Percentiles rank a stretch among this genome's conserved stretches.
Conservation (phyloP, 1,140 invertebrate genomes). For the Zaprionus ghesquierei region DNA sequence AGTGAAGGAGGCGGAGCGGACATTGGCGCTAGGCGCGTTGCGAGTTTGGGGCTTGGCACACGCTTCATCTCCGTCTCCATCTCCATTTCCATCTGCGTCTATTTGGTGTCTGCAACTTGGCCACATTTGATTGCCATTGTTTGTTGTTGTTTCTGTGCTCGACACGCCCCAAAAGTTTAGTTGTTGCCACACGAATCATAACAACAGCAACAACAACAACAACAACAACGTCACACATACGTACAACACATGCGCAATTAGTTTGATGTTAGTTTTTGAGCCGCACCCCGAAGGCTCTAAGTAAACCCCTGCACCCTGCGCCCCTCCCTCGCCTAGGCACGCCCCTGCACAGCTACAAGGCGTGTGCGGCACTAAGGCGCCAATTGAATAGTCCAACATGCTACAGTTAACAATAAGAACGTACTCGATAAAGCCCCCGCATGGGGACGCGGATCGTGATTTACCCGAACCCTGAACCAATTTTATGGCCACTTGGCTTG, state of each 20-base stretch:
- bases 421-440: not conserved
- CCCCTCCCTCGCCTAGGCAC: not conserved
- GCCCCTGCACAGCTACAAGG: slow-evolving; percentile 9
- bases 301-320: not conserved
- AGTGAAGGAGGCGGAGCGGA: not conserved
- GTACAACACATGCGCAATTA: slow-evolving; percentile 30
- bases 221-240: slow-evolving; percentile 7
- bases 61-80: not conserved
- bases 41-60: slow-evolving; percentile 54
- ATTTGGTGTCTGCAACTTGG: slow-evolving; percentile 36
- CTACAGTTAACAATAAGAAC: not conserved
- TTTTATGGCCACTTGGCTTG: slow-evolving; percentile 1
- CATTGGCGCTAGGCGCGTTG: not conserved
- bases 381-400: slow-evolving; percentile 13
- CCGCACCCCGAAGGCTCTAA: slow-evolving; percentile 22
- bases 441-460: slow-evolving; percentile 21
- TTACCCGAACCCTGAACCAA: slow-evolving; percentile 24
- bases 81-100: not conserved
- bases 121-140: slow-evolving; percentile 67
- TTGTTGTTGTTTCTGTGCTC: slow-evolving; percentile 12
- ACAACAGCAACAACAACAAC: not conserved
- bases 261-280: slow-evolving; percentile 11
- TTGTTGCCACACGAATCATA: not conserved
- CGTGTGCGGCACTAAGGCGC: slow-evolving; percentile 8
- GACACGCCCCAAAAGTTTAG: slow-evolving; percentile 7